Evolutionary conservation across 2,113 vertebrate species (phyloP), one percentile per base, ranked within the genome.

Genomic region (Epinephelus cyanopodus): DNA sequence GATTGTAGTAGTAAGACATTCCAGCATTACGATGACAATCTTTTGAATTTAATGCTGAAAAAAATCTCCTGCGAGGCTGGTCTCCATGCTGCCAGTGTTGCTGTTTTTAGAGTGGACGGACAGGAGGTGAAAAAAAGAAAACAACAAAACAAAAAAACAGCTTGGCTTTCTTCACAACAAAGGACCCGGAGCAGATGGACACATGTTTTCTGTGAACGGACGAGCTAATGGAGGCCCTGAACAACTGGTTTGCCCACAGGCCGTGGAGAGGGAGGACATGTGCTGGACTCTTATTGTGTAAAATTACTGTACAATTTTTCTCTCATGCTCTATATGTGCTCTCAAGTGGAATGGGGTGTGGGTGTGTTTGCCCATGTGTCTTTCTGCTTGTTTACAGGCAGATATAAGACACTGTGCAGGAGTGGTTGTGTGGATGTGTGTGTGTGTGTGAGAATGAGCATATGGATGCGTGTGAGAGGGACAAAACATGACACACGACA

Each of bases 11-110:
- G 77, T 77, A 42, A 82, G 89, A 92, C 83, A 88, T 92, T 89
- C 87, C 89, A 90, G 87, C 89, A 88, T 84, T 84, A 80, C 15
- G 56, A 86, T 66, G 83, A 89, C 85, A 92, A 92, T 89, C 89
- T 90, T 85, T 85, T 72, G 33, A 87, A 81, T 68, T 84, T 56
- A 74, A 56, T 74, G 75, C 79, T 81, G 60, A 73, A 79, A 66
- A 58, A 37, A 56, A 56, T 66, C 60, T 60, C 50, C 37, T 74
- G 73, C 17, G 4, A 85, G 73, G 47, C 58, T 45, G 48, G 47
- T 69, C n/a, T 70, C 48, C 74, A 29, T 15, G 78, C 71, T 66
- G 54, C 60, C 62, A 64, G 53, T 13, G 29, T 58, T 52, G 23
- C 77, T 70, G 48, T 75, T 83, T 69, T 19, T 62, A 64, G 62